Evolutionary conservation across 2,888 invertebrate species (phyloP).

Genomic region (Esperia sulphurella): DNA sequence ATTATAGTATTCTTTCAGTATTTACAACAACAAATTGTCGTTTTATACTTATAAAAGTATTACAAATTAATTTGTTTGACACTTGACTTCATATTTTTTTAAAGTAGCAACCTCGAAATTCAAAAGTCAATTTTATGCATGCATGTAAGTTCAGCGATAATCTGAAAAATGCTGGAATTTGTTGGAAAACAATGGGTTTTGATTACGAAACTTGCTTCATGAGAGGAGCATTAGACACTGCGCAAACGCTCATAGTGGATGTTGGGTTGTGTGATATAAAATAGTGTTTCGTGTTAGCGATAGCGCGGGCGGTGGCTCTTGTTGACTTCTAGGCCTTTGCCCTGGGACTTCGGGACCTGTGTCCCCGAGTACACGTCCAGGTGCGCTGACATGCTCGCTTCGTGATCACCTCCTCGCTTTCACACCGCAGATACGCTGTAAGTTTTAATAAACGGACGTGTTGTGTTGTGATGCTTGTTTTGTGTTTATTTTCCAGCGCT

Average conservation of each 20-base stretch:
- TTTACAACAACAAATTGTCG: no score
- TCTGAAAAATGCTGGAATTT: constrained; percentile 24
- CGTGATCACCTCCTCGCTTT: no score
- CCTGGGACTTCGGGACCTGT: neutral
- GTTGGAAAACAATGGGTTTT: constrained; percentile 33
- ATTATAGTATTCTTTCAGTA: no score
- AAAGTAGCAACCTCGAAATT: no score
- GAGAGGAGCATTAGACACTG: constrained; percentile 9
- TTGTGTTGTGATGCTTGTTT: no score
- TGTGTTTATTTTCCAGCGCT: no score
- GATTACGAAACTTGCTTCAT: constrained; percentile 20
- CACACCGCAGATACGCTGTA: no score
- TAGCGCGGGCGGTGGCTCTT: constrained; percentile 12
- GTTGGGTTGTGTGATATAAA: constrained; percentile 1
- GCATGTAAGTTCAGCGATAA: constrained; percentile 10
- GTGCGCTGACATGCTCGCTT: neutral
- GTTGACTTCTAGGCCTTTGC: neutral
- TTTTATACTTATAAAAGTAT: no score
- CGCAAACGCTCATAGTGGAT: neutral
- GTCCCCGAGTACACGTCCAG: neutral
- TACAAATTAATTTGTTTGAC: no score
- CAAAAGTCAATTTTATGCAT: neutral
- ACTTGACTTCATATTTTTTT: no score
- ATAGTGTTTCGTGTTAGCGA: constrained; percentile 10
- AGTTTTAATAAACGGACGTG: no score